Evolutionary conservation across 2,888 invertebrate genomes (phyloP).

Genomic region (Protonemura montana): DNA sequence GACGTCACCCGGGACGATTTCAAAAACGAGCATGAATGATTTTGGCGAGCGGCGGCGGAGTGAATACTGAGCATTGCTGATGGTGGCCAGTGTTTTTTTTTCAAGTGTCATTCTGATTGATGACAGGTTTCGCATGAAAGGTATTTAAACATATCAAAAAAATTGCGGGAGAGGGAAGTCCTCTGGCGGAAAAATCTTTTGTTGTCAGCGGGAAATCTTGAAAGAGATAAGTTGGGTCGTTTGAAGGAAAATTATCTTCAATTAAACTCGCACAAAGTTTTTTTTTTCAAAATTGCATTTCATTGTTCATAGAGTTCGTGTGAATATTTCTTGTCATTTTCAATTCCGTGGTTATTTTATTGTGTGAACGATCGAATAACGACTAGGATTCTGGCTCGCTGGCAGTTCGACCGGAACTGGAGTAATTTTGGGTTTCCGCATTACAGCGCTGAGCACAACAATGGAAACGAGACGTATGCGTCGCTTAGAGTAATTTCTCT

Average conservation of each 20-base stretch:
- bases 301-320: background rate
- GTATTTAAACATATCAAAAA: background rate
- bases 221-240: background rate
- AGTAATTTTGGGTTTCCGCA: background rate
- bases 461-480: background rate
- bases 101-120: background rate
- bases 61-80: background rate
- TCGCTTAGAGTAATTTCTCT: background rate
- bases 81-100: background rate
- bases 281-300: background rate
- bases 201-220: constrained; percentile 7
- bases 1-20: constrained; percentile 19
- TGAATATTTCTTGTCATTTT: too few species aligned
- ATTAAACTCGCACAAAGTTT: background rate
- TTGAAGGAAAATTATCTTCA: background rate
- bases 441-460: background rate
- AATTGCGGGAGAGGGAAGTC: background rate
- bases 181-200: constrained; percentile 12
- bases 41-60: background rate
- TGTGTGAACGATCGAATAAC: background rate
- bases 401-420: background rate
- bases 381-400: background rate
- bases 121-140: background rate
- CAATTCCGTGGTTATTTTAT: background rate
- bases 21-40: background rate